phyloP scores from a whole-genome alignment of 2,113 vertebrate species.

The Gnathonemus echidnorhynchus region DNA sequence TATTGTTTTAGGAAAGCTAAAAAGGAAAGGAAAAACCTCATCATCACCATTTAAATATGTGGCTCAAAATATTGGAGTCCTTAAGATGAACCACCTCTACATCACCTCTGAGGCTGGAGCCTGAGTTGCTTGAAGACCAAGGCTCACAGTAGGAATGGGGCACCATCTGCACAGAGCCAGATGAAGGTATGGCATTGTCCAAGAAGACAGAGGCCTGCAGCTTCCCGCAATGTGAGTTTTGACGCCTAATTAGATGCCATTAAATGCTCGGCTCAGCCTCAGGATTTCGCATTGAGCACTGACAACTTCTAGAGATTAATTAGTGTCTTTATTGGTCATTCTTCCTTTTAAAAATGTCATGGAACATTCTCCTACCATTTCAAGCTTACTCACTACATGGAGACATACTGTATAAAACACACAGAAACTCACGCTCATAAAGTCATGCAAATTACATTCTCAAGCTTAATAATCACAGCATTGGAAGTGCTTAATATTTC shows the following conservation, averaged over 20 bases:
- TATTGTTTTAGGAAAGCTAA: constrained; percentile 22
- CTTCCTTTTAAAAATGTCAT: neutral
- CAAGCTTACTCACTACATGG: neutral
- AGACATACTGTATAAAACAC: neutral
- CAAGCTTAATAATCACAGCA: neutral
- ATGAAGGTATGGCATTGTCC: constrained; percentile 24
- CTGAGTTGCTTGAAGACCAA: constrained; percentile 21
- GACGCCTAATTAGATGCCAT: constrained; percentile 6
- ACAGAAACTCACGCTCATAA: neutral
- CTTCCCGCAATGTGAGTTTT: constrained; percentile 19
- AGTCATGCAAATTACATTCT: neutral
- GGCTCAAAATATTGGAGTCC: constrained; percentile 36
- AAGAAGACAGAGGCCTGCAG: constrained; percentile 30
- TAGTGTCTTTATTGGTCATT: neutral
- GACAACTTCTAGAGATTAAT: neutral
- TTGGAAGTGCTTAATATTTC: neutral
- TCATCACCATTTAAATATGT: neutral
- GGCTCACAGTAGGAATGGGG: constrained; percentile 32
- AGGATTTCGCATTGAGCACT: neutral
- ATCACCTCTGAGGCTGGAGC: constrained; percentile 32
- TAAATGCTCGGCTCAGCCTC: neutral
- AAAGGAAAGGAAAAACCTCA: neutral
- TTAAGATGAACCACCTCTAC: constrained; percentile 34
- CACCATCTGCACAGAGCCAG: constrained; percentile 39
- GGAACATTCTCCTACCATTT: neutral